Percentiles rank a stretch among this genome's conserved stretches.
Conservation (phyloP, 1,140 invertebrate species). For the Coenobita brevimanus region DNA sequence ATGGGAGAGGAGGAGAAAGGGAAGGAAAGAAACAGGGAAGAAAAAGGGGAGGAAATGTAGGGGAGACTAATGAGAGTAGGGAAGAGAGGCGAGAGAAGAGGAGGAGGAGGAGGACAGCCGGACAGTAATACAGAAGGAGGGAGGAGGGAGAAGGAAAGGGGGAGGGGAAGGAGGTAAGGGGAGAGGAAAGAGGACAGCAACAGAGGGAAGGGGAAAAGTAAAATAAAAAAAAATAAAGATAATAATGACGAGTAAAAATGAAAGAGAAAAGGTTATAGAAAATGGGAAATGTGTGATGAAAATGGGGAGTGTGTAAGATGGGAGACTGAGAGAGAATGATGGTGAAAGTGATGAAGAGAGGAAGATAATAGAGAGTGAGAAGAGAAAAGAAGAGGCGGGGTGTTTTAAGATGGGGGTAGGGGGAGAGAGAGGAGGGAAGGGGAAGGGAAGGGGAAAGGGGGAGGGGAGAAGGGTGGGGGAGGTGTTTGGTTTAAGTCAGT, state of each 20-base stretch:
- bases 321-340: background rate
- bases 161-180: background rate
- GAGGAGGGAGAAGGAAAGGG: background rate
- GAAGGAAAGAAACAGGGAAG: background rate
- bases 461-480: background rate
- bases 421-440: no score
- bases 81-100: no score
- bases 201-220: background rate
- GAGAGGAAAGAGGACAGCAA: background rate
- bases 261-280: background rate
- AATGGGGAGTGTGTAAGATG: background rate
- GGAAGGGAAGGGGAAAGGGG: background rate
- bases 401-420: background rate
- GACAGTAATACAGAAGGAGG: background rate
- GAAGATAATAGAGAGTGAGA: background rate
- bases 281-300: background rate
- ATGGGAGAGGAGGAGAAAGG: background rate
- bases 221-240: background rate
- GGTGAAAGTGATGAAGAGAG: background rate
- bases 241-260: background rate
- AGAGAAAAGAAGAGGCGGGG: background rate
- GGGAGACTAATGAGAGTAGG: background rate
- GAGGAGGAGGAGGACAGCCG: background rate
- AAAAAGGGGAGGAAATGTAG: background rate
- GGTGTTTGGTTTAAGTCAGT: no score